Percentiles rank a stretch among this genome's conserved stretches.
These are phyloP conservation scores for Popillia japonica DNA, from an alignment of 1,140 invertebrate genomes.

Conservation along the genomic window DNA sequence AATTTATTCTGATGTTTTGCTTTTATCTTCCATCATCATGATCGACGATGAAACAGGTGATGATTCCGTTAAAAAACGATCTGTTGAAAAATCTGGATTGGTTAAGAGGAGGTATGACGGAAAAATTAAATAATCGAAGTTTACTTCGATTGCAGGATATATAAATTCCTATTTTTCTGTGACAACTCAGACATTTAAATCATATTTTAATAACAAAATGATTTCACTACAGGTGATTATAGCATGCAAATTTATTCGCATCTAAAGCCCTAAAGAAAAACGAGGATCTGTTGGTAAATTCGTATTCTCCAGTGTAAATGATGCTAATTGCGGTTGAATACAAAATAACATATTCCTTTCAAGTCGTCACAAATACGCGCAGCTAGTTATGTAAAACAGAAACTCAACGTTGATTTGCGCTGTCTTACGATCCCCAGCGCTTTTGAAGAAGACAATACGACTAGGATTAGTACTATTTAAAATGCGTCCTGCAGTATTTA, in stretches of 20 bases:
- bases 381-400: slow-evolving; percentile 28
- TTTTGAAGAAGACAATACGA: slow-evolving; percentile 24
- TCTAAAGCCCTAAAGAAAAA: background rate
- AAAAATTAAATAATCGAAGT: slow-evolving; percentile 6
- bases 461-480: slow-evolving; percentile 19
- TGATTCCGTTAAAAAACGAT: background rate
- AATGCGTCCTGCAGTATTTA: slow-evolving; percentile 7
- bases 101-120: background rate
- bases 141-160: background rate
- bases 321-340: slow-evolving; percentile 28
- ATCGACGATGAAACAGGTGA: background rate
- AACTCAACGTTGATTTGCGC: background rate
- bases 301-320: slow-evolving; percentile 19
- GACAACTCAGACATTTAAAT: background rate
- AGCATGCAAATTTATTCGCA: background rate
- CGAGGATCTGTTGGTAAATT: slow-evolving; percentile 6
- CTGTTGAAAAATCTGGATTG: background rate
- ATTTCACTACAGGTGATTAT: background rate
- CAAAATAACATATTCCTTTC: slow-evolving; percentile 27
- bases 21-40: slow-evolving; percentile 8
- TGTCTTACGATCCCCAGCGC: background rate
- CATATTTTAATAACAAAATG: slow-evolving; percentile 16
- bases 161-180: background rate
- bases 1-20: slow-evolving; percentile 10
- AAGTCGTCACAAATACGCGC: slow-evolving; percentile 18